Evolutionary conservation across 2,113 vertebrate species (phyloP), one percentile per base, ranked within the genome.

Genomic region (Chauna torquata): DNA sequence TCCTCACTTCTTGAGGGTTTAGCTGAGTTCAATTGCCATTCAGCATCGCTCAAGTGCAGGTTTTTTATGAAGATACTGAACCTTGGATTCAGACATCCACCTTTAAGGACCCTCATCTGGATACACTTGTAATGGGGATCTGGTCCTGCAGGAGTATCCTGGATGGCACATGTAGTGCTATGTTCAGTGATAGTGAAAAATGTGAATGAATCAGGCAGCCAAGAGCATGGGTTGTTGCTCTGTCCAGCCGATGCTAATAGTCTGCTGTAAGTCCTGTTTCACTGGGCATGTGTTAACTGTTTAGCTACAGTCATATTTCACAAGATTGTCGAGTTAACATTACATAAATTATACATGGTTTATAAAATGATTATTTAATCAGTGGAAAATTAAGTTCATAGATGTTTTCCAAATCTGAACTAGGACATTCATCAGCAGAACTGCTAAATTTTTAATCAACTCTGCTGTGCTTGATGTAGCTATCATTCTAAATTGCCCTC

Each of bases 341-440:
- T 95, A 62, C 86, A 96, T 98, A 96, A 98, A 98, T 98, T 98
- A 98, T 98, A 97, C 96, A 98, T 82, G 52, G 79, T 93, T 98
- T 98, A 97, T 98, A 98, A 98, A 98, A 98, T 98, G 95, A 98
- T 98, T 98, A 98, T 98, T 98, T 98, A 98, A 98, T 98, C 97
- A 97, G 96, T 96, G 94, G 97, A 98, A 98, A 98, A 98, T 98
- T 98, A 98, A 98, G 97, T 97, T 96, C 70, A 74, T 97, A 97
- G 97, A 97, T 98, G 97, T 98, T 98, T 98, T 98, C 96, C 92
- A 98, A 98, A 97, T 98, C 94, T 89, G 82, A 98, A 97, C 94
- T 96, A 98, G 98, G 97, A 97, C 97, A 98, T 98, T 97, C 98
- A 98, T 98, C 98, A 98, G 93, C 91, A 97, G 96, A 97, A 97